Base-by-base conservation (phyloP, 2,797 vertebrate genomes). In the Discoglossus pictus region DNA sequence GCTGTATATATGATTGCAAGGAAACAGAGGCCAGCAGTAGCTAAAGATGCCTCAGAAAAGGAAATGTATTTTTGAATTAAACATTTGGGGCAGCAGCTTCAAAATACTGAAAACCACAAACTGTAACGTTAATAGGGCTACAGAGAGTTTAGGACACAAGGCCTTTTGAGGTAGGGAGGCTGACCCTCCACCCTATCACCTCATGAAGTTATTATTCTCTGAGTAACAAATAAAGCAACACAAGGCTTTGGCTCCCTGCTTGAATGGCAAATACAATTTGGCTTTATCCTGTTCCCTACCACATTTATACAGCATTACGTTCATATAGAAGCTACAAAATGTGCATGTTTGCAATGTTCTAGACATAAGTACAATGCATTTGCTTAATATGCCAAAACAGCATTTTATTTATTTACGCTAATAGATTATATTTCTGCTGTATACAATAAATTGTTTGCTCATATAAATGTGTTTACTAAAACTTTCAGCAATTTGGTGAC, bases 101-200 rank as follows among this genome's bases (percentile, higher is more conserved):
- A 34, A 35, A 35, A 42, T 43, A 18, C 31, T 36, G 36, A 15
- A 68, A 68, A 61, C 56, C 48, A 46, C 48, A 53, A 40, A 21
- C 8, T 12, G 46, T 21, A 61, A 62, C 36, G n/a, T 47, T 47
- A 48, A 55, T 61, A 36, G 31, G 40, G 27, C 50, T 47, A 40
- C 16, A 27, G 58, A 38, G 66, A 39, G 3, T 54, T 61, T 39
- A 47, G 47, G 31, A 24, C 27, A 53, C 54, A 42, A n/a, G 55
- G 24, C 34, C 31, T 47, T 31, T 34, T 64, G 23, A 27, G 25
- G 42, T 27, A 53, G 11, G 24, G 8, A 51, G 7, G 24, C 9
- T 36, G 65, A 68, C 47, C 23, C 55, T 43, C 18, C 47, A 53
- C 47, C 47, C 47, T 35, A 35, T 42, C 54, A 67, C 46, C 44